Evolutionary conservation across 1,140 invertebrate species (phyloP), one percentile per base, ranked within the genome.

Genomic region (Drosophila pseudoananassae): DNA sequence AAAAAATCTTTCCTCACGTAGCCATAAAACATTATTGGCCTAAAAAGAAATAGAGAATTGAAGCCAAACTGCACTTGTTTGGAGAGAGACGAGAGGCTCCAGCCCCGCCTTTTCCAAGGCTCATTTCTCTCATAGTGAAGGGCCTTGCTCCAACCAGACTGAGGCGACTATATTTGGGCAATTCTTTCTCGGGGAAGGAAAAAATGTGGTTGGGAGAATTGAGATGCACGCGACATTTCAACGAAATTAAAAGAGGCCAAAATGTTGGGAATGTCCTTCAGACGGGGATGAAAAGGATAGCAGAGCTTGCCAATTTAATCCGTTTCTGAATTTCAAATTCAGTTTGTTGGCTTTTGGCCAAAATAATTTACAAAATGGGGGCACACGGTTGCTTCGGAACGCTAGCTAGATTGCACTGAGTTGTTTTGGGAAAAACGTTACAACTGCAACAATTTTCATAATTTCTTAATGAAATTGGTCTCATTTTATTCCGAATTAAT

Each of bases 1-100:
- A 7, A 29, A 15, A 27, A 46, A 51, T 51, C 38, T 58, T 10
- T 50, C 17, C 70, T 75, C 72, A 76, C 74, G 63, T 76, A 68
- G 63, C 63, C 70, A 69, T 79, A 78, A 74, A 79, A 68, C 76
- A 74, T 79, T 78, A 74, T 69, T 59, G 51, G 17, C 27, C 38
- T 36, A 70, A 58, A 69, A 3, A 33, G 3, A 33, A 49, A 68
- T 55, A 68, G 20, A 12, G 50, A 33, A 52, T 40, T 70, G 36
- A 47, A 74, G 20, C 25, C 55, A 17, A 77, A 78, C 69, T 74
- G 73, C 70, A 74, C 68, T 64, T 56, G 74, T 71, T 54, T 49
- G 57, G 47, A 61, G 50, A 50, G 31, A 54, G 47, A 54, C 61
- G 65, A 57, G 55, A 50, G 53, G 52, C 40, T 25, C 43, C 71